Evolutionary conservation across 2,797 vertebrate species (phyloP), one percentile per base, ranked within the genome.

Genomic region (Ceyx erithaca): DNA sequence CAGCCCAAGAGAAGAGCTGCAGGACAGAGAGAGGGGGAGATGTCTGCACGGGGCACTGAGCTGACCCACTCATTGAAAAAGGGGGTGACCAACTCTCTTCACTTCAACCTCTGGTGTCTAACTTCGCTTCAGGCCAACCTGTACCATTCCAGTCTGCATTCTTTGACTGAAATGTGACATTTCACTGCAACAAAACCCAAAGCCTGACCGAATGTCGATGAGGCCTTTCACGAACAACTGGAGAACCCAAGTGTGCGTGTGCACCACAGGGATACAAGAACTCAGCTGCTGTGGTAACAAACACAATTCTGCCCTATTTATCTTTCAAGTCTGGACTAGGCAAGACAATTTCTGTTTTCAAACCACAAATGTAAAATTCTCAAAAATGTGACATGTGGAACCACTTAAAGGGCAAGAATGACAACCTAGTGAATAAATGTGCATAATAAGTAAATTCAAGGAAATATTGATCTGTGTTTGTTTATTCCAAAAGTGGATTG

Each of bases 361-460:
- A 91, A 80, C 2, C 13, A 54, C 30, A 79, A 75, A 86, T 28
- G 61, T 80, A 84, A 80, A 88, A 62, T 80, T 82, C 54, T 33
- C 19, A 58, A 68, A 93, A 84, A 67, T 41, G 30, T 41, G 48
- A 40, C 33, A 78, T 16, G 11, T 67, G 58, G 46, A 86, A 85
- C 54, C 30, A 75, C 48, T 70, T 64, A 69, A 68, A 80, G 31
- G 31, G 22, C 30, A 1, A 71, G 62, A 82, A 75, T 71, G 61
- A 80, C 43, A 81, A 48, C 28, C 88, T 11, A 54, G 18, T 66
- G 78, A 89, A 87, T 61, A 92, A 77, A 80, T 41, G 35, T 31
- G 43, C 10, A 13, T 62, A 64, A 62, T 16, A 71, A 82, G 43
- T 59, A 90, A 71, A 82, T 41, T 71, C 49, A 85, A 87, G 62